Evolutionary conservation across 2,888 invertebrate species (phyloP), one percentile per base, ranked within the genome.

Genomic region (Scaptodrosophila latifasciaeformis): DNA sequence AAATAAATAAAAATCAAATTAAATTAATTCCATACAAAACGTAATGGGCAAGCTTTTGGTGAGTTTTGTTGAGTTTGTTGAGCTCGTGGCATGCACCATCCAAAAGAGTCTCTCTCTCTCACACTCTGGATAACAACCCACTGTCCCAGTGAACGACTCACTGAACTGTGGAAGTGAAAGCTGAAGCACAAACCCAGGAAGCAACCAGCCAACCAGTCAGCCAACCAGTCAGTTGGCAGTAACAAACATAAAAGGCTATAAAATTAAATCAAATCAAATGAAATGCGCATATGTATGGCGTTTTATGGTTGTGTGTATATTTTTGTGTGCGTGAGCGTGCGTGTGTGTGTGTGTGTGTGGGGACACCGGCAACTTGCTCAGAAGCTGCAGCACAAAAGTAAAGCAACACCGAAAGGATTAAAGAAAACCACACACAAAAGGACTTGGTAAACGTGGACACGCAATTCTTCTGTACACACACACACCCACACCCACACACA

Each of bases 191-290:
- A n/a, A n/a, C n/a, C n/a, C n/a, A 24, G 24, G 31, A 4, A 12
- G 31, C 31, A n/a, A n/a, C n/a, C 9, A n/a, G 31, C 31, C 12
- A n/a, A 27, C 27, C 5, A 27, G 56, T 53, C 58, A 71, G 43
- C 54, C 46, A 59, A 49, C 48, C 54, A 53, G 55, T 18, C 19
- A 9, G 39, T 39, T 21, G 21, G 10, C 34, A 34, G 13, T 19
- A 34, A 34, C 31, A 35, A 49, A 74, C 62, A 77, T 61, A 66
- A 72, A 72, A 52, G 59, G 74, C 67, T 53, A 72, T 74, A 70
- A 79, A 79, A 74, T 74, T 67, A 79, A 79, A 79, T 79, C 79
- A 72, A 74, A 74, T 79, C 62, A 77, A 74, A 79, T 79, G 47
- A 74, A 74, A 74, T 77, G 72, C 74, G 65, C 77, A 76, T 77